Evolutionary conservation across 2,797 vertebrate species (phyloP), one percentile per base, ranked within the genome.

Genomic region (Hylomyscus alleni): DNA sequence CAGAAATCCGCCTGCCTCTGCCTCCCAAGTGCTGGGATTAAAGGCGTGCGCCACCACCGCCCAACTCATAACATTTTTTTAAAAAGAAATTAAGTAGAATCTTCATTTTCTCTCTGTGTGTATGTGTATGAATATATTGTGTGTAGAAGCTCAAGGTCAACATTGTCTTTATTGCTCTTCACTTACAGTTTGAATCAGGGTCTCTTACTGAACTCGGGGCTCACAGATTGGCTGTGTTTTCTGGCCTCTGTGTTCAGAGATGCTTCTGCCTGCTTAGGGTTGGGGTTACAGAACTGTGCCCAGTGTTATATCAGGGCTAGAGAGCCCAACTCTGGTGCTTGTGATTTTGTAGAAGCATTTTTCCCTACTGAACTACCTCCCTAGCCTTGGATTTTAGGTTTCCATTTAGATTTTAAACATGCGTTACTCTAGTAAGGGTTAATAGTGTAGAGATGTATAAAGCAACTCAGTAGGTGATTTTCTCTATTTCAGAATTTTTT

Each of bases 331-430:
- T 40, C 67, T 19, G 22, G 14, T 2, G 24, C 24, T 31, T 3
- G 4, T 6, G 5, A 4, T 31, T 73, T 54, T 88, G 67, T 12
- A 73, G 67, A 34, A 56, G n/a, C 6, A 19, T n/a, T 52, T 50
- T 50, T 40, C 11, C 15, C 50, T 54, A 10, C 0, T 20, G 34
- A 87, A 50, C 4, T 54, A 40, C 40, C 24, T 56, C 50, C 9
- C 22, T 52, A 73, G 7, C 14, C 15, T 31, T 44, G 50, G 50
- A 20, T 58, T 94, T 96, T 78, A 91, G 58, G 83, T 34, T 93
- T 82, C 77, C n/a, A 88, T 19, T 73, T 90, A 91, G 54, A 90
- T 78, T 94, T 89, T 76, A 94, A 26, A 26, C 62, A 96, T 6
- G 44, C 80, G 19, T 11, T 91, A 91, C 94, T 94, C 37, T 72